phyloP scores from a whole-genome alignment of 53 echinoderm and acorn worm species.

The Paelopatides confundens region DNA sequence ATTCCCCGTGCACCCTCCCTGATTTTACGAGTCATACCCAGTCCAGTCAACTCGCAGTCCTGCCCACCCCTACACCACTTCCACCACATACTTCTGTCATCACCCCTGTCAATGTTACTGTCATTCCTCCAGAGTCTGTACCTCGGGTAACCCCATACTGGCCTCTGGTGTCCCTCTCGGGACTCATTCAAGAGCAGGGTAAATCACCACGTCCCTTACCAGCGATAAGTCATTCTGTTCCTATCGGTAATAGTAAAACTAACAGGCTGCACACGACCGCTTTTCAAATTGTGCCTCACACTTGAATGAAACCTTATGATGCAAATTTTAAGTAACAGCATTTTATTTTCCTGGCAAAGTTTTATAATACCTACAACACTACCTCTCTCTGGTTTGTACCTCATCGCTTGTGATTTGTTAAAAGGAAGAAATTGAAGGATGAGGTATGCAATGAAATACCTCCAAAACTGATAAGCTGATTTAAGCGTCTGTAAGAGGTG shows the following conservation, averaged over 20 bases:
- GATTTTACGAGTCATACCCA: neutral
- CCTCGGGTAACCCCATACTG: neutral
- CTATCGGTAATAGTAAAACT: no score
- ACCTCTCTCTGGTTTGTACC: no score
- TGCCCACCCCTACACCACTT: slow-evolving; percentile 35
- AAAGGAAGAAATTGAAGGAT: no score
- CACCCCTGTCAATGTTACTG: neutral
- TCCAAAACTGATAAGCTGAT: no score
- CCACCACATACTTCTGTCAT: neutral
- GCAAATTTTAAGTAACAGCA: no score
- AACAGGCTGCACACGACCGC: neutral
- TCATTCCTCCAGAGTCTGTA: neutral
- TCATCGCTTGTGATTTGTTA: no score
- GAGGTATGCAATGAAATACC: no score
- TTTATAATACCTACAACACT: no score
- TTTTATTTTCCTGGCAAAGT: no score
- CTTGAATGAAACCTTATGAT: neutral
- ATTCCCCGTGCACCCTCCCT: slow-evolving; percentile 5
- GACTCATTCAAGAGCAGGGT: neutral
- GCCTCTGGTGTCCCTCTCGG: neutral
- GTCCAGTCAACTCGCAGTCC: neutral
- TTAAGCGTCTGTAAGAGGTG: no score
- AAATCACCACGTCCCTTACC: no score
- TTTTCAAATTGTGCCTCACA: neutral
- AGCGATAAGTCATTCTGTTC: no score